Conservation (phyloP, 2,797 vertebrate genomes). For the Gallinago solitaria region DNA sequence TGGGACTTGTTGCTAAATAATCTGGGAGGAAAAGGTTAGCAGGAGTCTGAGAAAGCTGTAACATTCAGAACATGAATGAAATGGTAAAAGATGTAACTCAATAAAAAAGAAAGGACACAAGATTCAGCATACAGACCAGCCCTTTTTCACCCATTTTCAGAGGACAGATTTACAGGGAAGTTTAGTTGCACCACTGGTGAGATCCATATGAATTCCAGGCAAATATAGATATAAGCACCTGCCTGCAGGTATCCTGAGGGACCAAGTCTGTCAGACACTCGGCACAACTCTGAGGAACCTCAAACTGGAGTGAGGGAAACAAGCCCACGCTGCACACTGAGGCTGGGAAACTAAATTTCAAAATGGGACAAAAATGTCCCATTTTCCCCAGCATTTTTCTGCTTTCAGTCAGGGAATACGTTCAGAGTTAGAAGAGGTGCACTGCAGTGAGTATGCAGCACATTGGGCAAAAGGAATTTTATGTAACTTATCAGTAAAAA, state of each 20-base stretch:
- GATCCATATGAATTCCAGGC: background rate
- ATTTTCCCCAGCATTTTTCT: background rate
- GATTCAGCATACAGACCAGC: background rate
- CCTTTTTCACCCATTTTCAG: background rate
- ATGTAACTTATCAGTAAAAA: background rate
- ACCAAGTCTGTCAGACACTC: background rate
- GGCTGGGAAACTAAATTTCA: background rate
- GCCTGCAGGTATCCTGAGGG: background rate
- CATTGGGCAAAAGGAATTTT: background rate
- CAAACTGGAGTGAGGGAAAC: background rate
- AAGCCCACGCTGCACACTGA: background rate
- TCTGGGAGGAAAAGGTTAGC: background rate
- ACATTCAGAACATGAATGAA: background rate
- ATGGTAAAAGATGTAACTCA: background rate
- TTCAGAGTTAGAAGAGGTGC: background rate
- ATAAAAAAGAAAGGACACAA: background rate
- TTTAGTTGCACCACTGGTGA: background rate
- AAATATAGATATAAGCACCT: background rate
- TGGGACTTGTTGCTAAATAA: background rate
- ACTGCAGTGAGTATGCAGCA: background rate
- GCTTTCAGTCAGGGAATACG: background rate
- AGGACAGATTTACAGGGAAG: background rate
- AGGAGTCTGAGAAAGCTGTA: background rate
- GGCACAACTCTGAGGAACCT: background rate
- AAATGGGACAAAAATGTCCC: too few species aligned